These are phyloP conservation scores for Eucera pruinosa DNA, from an alignment of 2,888 invertebrate species.

Conservation along the genomic window DNA sequence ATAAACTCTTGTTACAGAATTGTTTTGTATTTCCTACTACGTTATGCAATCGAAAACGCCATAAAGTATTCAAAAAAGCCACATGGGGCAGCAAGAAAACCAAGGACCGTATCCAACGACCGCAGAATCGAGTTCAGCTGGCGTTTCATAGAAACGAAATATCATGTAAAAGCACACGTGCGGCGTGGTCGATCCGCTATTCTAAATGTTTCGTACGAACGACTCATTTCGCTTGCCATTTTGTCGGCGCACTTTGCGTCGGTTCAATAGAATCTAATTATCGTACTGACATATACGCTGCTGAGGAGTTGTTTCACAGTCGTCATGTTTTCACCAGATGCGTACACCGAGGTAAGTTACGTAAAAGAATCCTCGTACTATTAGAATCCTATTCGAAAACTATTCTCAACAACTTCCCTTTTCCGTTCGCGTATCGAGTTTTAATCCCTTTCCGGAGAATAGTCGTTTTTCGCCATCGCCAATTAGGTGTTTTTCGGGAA, in stretches of 20 bases:
- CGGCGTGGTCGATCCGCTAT: not conserved
- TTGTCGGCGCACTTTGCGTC: slow-evolving; percentile 14
- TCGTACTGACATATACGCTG: slow-evolving; percentile 17
- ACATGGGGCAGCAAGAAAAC: not conserved
- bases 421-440: too few species aligned
- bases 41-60: not conserved
- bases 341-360: slow-evolving; percentile 2
- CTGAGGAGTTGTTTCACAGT: slow-evolving; percentile 1
- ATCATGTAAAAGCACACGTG: not conserved
- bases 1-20: too few species aligned
- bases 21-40: not conserved
- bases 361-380: too few species aligned
- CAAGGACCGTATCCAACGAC: too few species aligned
- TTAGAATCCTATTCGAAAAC: too few species aligned
- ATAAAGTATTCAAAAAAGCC: not conserved
- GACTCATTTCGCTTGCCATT: slow-evolving; percentile 6
- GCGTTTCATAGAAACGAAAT: not conserved
- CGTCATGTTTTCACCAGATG: slow-evolving; percentile 6
- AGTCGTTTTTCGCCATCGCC: too few species aligned
- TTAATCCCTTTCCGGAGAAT: too few species aligned
- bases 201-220: slow-evolving; percentile 1
- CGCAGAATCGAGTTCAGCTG: too few species aligned
- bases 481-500: too few species aligned
- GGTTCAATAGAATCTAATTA: slow-evolving; percentile 43
- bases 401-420: too few species aligned